Evolutionary conservation across 2,888 invertebrate genomes (phyloP).

Genomic region (Ectropis crepuscularia): DNA sequence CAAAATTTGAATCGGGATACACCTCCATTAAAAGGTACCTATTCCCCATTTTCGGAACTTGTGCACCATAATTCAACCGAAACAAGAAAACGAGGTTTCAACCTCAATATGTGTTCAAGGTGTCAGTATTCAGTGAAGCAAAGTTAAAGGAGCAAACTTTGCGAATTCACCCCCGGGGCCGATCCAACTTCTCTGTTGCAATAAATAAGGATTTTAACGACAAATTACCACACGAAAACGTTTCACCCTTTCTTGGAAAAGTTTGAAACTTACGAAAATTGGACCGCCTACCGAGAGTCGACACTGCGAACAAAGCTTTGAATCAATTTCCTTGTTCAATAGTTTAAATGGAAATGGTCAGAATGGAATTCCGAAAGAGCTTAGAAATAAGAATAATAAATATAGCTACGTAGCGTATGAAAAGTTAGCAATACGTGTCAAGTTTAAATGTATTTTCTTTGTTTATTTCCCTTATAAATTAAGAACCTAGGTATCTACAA

Average conservation of each 20-base stretch:
- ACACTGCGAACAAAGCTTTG: constrained; percentile 52
- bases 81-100: constrained; percentile 78
- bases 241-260: constrained; percentile 74
- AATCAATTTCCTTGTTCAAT: constrained; percentile 41
- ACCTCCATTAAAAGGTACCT: constrained; percentile 4
- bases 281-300: constrained; percentile 54
- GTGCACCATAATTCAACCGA: constrained; percentile 69
- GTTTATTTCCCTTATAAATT: too few relatives aligned
- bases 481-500: too few relatives aligned
- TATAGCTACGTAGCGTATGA: not conserved
- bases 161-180: constrained; percentile 77
- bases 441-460: too few relatives aligned
- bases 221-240: constrained; percentile 82
- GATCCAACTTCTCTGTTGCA: constrained; percentile 80
- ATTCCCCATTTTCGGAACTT: constrained; percentile 17
- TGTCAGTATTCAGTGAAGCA: constrained; percentile 79
- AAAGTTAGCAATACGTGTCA: not conserved
- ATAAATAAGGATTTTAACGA: constrained; percentile 84
- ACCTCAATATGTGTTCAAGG: constrained; percentile 82
- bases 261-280: constrained; percentile 71
- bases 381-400: not conserved
- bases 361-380: constrained; percentile 8
- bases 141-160: constrained; percentile 81
- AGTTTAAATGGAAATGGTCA: constrained; percentile 23
- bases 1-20: constrained; percentile 3